Evolutionary conservation across 2,888 invertebrate species (phyloP), one percentile per base, ranked within the genome.

Genomic region (Eremobia ochroleuca): DNA sequence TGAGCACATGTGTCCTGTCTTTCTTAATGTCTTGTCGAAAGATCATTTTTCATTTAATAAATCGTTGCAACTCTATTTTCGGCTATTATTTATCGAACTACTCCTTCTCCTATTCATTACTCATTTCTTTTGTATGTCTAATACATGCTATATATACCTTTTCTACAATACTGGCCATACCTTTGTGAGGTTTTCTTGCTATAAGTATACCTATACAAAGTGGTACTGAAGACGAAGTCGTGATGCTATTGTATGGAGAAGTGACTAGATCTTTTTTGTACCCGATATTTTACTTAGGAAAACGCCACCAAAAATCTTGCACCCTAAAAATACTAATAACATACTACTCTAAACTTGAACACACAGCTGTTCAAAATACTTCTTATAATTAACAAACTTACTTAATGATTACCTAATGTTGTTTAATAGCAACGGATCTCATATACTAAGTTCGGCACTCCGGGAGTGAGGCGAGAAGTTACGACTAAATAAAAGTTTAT

Each of bases 361-460:
- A 69, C 64, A 65, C 31, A 62, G 49, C 69, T 46, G 58, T 65
- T 55, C 13, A 34, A 74, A 72, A 76, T 70, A 82, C 49, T 65
- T 75, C 15, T 59, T 49, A 55, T 74, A 73, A 77, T 72, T 74
- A 79, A 62, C 28, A 58, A 80, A 77, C 68, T 77, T 71, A 62
- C 40, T 69, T 79, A 69, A 76, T 81, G 66, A 81, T 69, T 72
- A 68, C 68, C 49, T 79, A 74, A 81, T 76, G 55, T 76, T 75
- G 73, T 81, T 81, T 74, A 78, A 79, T 73, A 72, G 70, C 37
- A 74, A 72, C 66, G 46, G 43, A 59, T 77, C 66, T 34, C 66
- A 72, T 81, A 76, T 79, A 46, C 59, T 28, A 87, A 78, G 65
- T 83, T 81, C 21, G 34, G 37, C 34, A 74, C 59, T 75, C 73